Evolutionary conservation across 30 jellyfish, hydroid and myxozoan genomes (phyloP), one percentile per base, ranked within the genome.

Genomic region (Rhopilema esculentum): DNA sequence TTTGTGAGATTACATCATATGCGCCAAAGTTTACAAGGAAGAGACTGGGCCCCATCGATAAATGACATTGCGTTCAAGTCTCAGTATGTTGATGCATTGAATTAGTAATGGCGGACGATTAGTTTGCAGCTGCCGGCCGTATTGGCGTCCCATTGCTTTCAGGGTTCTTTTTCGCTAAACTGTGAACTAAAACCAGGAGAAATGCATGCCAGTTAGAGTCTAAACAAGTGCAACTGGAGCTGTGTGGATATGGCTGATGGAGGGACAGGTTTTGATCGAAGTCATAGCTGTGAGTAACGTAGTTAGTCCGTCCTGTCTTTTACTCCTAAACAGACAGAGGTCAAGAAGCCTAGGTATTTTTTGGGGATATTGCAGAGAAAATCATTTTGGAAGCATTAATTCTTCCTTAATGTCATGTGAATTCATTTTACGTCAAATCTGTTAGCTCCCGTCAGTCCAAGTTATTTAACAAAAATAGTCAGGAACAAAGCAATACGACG

Each of bases 61-160:
- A 40, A 40, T 40, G 57, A 40, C 57, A 6, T 40, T 40, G 57
- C 57, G 12, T 40, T 40, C 12, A 40, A 2, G 6, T 40, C 57
- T 40, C 57, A 40, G 9, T 40, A 2, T 40, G 57, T 40, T n/a
- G 78, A 29, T 78, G 79, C 76, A 77, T 78, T 52, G 88, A 57
- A 78, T 78, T 78, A 78, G 88, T 78, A 57, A 78, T 78, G 88
- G 88, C 88, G 88, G 88, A 78, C 52, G 51, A 22, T 25, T 26
- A 24, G 49, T 24, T 27, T 26, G 33, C 88, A 78, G 88, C 88
- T 78, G 88, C 88, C 68, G 63, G 33, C 17, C 19, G 16, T 78
- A 32, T 31, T n/a, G 33, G 77, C 88, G 69, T 49, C 85, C 40
- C 70, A 7, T 40, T 40, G 57, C 57, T 40, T 40, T 40, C 12